These are phyloP conservation scores for Grapholita molesta DNA, from an alignment of 1,140 invertebrate genomes.

Conservation along the genomic window DNA sequence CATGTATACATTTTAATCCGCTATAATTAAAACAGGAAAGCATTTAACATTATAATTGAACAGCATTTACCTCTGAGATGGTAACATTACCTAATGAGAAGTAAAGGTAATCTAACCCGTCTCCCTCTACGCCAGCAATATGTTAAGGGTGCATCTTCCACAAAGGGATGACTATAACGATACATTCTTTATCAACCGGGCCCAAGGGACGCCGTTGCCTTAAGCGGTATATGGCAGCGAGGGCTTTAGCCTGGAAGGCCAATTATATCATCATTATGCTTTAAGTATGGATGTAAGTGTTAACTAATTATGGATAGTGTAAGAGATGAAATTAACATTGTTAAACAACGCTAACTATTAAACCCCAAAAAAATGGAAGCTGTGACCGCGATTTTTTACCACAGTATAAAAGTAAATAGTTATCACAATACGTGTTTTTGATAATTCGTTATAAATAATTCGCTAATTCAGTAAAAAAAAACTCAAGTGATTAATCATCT, in stretches of 20 bases:
- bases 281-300: neutral
- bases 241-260: neutral
- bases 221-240: neutral
- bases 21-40: neutral
- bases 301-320: neutral
- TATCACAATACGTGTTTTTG: too few relatives aligned
- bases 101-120: neutral
- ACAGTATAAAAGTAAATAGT: too few relatives aligned
- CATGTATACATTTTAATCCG: neutral
- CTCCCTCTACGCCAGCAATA: neutral
- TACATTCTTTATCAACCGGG: conserved; percentile 9
- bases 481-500: too few relatives aligned
- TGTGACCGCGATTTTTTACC: too few relatives aligned
- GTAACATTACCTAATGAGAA: neutral
- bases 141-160: conserved; percentile 4
- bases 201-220: conserved; percentile 8
- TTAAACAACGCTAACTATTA: too few relatives aligned
- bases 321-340: too few relatives aligned
- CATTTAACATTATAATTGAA: neutral
- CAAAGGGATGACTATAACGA: conserved; percentile 9
- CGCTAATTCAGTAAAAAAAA: too few relatives aligned
- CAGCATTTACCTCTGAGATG: neutral
- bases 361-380: too few relatives aligned
- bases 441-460: too few relatives aligned
- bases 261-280: conserved; percentile 4